Percentiles rank a stretch among this genome's conserved stretches.
Conservation (phyloP, 2,888 invertebrate genomes). For the Campoletis raptor region DNA sequence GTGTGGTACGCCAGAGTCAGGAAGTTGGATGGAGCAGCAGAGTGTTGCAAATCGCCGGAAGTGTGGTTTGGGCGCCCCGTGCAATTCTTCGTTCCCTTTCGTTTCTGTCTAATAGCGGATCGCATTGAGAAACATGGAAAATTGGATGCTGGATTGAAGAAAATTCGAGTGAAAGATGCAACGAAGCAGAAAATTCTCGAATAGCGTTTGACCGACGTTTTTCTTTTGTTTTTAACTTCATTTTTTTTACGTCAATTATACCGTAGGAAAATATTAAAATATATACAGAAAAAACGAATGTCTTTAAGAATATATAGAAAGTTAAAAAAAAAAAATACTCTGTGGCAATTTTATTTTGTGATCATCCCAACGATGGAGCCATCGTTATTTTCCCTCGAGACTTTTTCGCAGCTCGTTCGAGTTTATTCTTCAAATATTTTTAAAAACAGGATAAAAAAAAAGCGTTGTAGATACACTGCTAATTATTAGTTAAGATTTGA, state of each 20-base stretch:
- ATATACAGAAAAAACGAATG: constrained; percentile 42
- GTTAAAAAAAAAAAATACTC: not conserved
- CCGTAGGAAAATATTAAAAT: constrained; percentile 47
- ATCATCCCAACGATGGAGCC: too few relatives aligned
- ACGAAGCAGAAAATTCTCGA: constrained; percentile 28
- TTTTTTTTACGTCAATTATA: constrained; percentile 62
- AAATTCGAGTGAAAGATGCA: constrained; percentile 4
- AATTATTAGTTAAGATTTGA: too few relatives aligned
- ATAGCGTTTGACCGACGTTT: constrained; percentile 41
- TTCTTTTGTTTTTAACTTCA: constrained; percentile 34
- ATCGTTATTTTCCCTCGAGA: too few relatives aligned
- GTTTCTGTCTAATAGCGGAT: constrained; percentile 74
- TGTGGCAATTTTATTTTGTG: too few relatives aligned
- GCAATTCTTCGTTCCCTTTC: constrained; percentile 80
- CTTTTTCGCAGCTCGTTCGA: too few relatives aligned
- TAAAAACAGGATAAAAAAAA: too few relatives aligned
- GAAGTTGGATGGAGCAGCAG: constrained; percentile 80
- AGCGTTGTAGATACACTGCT: not conserved
- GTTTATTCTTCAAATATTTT: too few relatives aligned
- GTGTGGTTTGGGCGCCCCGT: constrained; percentile 79
- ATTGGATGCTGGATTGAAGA: not conserved
- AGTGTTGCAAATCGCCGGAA: constrained; percentile 81
- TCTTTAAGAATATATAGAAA: constrained; percentile 51
- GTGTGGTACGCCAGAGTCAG: constrained; percentile 76
- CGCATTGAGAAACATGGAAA: not conserved